phyloP scores from a whole-genome alignment of 2,113 vertebrate genomes.

The Chiloscyllium plagiosum region DNA sequence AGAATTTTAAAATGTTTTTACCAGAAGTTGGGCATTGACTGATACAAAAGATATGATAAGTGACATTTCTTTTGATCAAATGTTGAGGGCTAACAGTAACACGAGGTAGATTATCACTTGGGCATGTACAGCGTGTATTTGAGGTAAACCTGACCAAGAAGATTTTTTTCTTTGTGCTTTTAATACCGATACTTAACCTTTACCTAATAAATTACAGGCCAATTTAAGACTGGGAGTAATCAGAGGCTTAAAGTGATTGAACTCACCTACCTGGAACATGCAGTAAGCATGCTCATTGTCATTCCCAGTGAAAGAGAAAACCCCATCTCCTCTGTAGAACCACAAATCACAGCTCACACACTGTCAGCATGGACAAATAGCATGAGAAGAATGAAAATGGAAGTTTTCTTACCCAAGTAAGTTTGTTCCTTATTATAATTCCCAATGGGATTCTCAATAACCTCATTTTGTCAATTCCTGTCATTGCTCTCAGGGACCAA shows the following conservation, averaged over 20 bases:
- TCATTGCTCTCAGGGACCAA: not conserved
- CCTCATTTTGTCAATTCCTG: not conserved
- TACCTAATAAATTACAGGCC: conserved; percentile 56
- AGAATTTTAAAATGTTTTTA: too few relatives aligned
- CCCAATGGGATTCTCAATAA: not conserved
- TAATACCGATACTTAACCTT: not conserved
- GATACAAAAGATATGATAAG: too few relatives aligned
- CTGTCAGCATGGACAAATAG: conserved; percentile 64
- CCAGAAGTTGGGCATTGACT: too few relatives aligned
- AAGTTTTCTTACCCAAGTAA: conserved; percentile 81
- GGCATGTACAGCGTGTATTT: too few relatives aligned
- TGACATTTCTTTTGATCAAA: too few relatives aligned
- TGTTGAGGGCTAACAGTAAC: too few relatives aligned
- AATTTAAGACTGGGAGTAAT: conserved; percentile 61
- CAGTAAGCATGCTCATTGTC: conserved; percentile 69
- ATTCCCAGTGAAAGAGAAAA: conserved; percentile 67
- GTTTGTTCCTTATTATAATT: not conserved
- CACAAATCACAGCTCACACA: conserved; percentile 62
- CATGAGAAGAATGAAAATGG: conserved; percentile 71
- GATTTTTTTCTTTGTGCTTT: not conserved
- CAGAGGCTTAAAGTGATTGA: conserved; percentile 67
- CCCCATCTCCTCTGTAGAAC: conserved; percentile 60
- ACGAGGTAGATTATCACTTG: too few relatives aligned
- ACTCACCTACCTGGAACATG: conserved; percentile 66
- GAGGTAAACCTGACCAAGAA: not conserved